Conservation (phyloP, 2,888 invertebrate species). For the Barypeithes pellucidus region DNA sequence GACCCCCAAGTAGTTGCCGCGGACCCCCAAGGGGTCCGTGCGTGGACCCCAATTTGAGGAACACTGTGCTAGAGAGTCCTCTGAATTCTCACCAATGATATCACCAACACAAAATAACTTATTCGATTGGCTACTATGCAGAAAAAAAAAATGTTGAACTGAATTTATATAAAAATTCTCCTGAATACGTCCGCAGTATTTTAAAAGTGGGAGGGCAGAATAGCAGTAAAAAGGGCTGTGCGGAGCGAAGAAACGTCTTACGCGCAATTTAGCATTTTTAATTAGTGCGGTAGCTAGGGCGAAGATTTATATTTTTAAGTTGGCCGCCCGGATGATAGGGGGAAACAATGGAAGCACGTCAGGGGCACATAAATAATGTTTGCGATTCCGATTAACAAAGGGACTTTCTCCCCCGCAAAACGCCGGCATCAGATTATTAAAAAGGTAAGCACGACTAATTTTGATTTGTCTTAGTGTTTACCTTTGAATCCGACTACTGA, state of each 20-base stretch:
- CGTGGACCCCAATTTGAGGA: too few relatives aligned
- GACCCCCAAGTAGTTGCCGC: too few relatives aligned
- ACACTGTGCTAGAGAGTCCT: too few relatives aligned
- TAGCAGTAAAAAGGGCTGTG: constrained; percentile 33
- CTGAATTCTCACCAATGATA: too few relatives aligned
- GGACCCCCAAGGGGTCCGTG: too few relatives aligned
- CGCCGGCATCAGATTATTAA: constrained; percentile 37
- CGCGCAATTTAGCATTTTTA: constrained; percentile 71
- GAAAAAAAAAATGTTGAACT: too few relatives aligned
- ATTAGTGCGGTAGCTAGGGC: constrained; percentile 66
- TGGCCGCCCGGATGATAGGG: constrained; percentile 59
- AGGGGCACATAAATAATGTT: constrained; percentile 64
- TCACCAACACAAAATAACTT: too few relatives aligned
- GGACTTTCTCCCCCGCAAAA: constrained; percentile 46
- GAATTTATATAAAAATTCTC: neutral
- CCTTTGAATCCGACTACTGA: neutral
- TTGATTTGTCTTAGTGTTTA: constrained; percentile 17
- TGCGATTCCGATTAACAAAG: constrained; percentile 63
- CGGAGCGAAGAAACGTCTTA: constrained; percentile 62
- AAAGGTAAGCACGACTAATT: constrained; percentile 46
- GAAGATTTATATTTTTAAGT: constrained; percentile 67
- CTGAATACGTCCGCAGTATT: constrained; percentile 28
- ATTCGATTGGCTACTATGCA: too few relatives aligned
- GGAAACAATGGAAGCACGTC: constrained; percentile 65
- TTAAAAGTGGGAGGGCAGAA: constrained; percentile 30